phyloP scores from a whole-genome alignment of 1,140 invertebrate genomes.

The Ladona fulva region DNA sequence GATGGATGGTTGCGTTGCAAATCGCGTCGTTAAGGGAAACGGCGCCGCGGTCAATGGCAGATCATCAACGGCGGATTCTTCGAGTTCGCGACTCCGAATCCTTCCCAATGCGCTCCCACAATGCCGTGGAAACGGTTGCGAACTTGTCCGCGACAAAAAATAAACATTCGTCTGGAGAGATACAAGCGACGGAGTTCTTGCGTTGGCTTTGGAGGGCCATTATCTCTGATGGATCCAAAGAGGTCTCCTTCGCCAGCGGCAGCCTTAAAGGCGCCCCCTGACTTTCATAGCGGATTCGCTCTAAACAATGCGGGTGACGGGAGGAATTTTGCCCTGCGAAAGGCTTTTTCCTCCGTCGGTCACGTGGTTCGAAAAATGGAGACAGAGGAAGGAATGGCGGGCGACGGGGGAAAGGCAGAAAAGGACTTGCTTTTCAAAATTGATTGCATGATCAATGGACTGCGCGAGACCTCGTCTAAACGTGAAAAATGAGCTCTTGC shows the following conservation, averaged over 20 bases:
- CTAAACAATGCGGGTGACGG: background rate
- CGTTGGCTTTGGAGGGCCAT: background rate
- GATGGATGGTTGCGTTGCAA: background rate
- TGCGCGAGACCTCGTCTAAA: constrained; percentile 7
- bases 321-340: too few relatives aligned
- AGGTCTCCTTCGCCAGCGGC: background rate
- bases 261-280: background rate
- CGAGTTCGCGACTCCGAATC: background rate
- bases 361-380: background rate
- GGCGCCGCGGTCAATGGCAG: background rate
- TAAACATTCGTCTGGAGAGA: background rate
- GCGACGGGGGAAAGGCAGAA: background rate
- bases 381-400: background rate
- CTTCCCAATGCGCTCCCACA: background rate
- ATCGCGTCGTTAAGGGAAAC: background rate
- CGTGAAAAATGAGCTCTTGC: background rate
- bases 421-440: background rate
- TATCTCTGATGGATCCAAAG: background rate
- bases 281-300: background rate
- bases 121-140: background rate
- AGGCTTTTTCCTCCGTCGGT: background rate
- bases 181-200: background rate
- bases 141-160: background rate
- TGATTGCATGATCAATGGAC: constrained; percentile 5
- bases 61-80: background rate